A percentile compares a stretch with the other conserved stretches of the same genome.
Conservation (phyloP, 37 sponge, comb jelly and placozoan genomes). For the Mnemiopsis leidyi region DNA sequence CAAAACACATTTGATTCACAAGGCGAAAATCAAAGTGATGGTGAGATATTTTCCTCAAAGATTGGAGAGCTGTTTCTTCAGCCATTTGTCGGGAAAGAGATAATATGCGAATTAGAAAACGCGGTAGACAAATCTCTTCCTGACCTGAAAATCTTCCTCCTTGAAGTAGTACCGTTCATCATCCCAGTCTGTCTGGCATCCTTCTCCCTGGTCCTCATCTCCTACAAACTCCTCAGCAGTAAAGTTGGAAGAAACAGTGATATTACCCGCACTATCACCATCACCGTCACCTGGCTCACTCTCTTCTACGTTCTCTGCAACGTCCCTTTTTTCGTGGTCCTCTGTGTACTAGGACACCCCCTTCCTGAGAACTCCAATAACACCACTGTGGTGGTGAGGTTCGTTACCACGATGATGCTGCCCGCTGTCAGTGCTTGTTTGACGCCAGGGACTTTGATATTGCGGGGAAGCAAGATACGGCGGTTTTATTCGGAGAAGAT, state of each 20-base stretch:
- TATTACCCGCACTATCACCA: neutral
- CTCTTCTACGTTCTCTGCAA: neutral
- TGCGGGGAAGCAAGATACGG: neutral
- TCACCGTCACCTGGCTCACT: neutral
- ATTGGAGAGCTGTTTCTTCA: constrained; percentile 28
- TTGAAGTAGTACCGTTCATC: neutral
- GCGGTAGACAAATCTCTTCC: neutral
- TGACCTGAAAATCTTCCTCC: neutral
- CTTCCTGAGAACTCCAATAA: neutral
- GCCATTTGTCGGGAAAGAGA: constrained; percentile 12
- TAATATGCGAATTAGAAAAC: neutral
- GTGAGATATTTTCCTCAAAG: neutral
- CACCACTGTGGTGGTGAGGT: neutral
- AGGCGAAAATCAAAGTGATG: too few relatives aligned
- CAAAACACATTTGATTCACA: neutral
- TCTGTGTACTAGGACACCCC: neutral
- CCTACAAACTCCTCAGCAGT: neutral
- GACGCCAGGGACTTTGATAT: neutral
- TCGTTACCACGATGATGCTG: neutral
- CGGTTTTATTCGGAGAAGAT: neutral
- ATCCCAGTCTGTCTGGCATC: neutral
- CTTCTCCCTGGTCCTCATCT: neutral
- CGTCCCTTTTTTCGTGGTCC: constrained; percentile 24
- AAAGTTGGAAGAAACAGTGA: neutral
- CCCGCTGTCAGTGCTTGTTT: neutral